phyloP scores from a whole-genome alignment of 2,888 invertebrate species.

The Pammene fasciana region DNA sequence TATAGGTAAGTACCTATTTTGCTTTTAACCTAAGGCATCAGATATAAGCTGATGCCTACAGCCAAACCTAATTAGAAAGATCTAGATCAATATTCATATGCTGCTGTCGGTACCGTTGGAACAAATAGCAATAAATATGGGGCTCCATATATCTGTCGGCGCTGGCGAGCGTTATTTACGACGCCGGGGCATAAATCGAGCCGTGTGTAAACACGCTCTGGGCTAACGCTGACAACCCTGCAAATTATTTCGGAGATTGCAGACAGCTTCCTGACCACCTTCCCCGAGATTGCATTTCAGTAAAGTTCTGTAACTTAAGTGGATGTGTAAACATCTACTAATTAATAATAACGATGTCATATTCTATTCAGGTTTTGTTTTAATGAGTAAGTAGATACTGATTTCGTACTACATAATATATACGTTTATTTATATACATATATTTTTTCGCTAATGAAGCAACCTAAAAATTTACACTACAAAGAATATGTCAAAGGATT shows the following conservation, averaged over 20 bases:
- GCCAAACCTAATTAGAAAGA: neutral
- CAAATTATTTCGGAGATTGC: conserved; percentile 48
- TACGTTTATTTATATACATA: too few species aligned
- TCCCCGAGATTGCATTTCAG: conserved; percentile 11
- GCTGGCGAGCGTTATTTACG: conserved; percentile 70
- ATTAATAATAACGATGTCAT: neutral
- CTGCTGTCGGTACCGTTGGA: conserved; percentile 60
- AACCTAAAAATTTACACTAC: conserved; percentile 40
- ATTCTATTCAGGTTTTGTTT: neutral
- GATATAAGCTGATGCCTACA: neutral
- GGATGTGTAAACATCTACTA: neutral
- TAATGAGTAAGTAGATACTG: too few species aligned
- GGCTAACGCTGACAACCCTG: conserved; percentile 40
- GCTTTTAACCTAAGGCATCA: too few species aligned
- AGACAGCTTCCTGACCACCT: conserved; percentile 47
- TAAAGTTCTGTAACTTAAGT: neutral
- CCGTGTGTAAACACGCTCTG: conserved; percentile 67
- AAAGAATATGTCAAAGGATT: conserved; percentile 56
- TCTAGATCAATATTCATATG: conserved; percentile 18
- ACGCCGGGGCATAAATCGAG: conserved; percentile 68
- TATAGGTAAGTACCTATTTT: too few species aligned
- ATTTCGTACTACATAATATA: too few species aligned
- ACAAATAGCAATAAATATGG: conserved; percentile 73
- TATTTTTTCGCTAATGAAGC: conserved; percentile 27
- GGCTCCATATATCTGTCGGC: conserved; percentile 78